Conservation (phyloP, 2,797 vertebrate species). For the Platyrinchus mystaceus region DNA sequence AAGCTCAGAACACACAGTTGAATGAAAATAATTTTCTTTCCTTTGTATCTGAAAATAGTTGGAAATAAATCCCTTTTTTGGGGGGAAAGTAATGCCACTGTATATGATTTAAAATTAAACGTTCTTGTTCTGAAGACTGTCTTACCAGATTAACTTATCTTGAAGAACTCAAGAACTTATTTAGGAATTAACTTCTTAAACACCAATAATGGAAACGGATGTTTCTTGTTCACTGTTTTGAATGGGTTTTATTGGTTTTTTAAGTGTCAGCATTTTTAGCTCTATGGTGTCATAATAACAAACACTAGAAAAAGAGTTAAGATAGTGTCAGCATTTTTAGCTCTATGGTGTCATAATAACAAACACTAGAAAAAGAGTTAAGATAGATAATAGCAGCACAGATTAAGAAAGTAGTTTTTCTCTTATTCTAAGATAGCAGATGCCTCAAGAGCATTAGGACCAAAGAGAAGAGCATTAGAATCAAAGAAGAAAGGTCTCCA, state of each 20-base stretch:
- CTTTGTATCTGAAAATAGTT: background rate
- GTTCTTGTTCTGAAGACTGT: background rate
- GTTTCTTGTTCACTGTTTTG: background rate
- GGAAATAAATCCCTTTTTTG: background rate
- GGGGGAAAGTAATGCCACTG: background rate
- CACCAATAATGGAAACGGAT: background rate
- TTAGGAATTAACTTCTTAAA: background rate
- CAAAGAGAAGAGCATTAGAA: background rate
- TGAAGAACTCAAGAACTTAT: background rate
- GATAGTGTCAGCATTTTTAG: background rate
- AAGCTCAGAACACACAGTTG: background rate
- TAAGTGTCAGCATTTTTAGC: background rate
- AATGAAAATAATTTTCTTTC: background rate
- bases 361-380: background rate
- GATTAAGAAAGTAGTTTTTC: background rate
- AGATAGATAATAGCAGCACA: background rate
- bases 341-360: background rate
- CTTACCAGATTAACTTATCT: background rate
- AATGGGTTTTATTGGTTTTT: background rate
- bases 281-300: background rate
- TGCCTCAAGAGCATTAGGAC: background rate
- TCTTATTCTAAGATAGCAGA: background rate
- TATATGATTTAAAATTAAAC: background rate
- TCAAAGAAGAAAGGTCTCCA: background rate
- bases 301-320: background rate